These are phyloP conservation scores for Plectus sambesii DNA, from an alignment of 1,140 invertebrate species.

Conservation along the genomic window DNA sequence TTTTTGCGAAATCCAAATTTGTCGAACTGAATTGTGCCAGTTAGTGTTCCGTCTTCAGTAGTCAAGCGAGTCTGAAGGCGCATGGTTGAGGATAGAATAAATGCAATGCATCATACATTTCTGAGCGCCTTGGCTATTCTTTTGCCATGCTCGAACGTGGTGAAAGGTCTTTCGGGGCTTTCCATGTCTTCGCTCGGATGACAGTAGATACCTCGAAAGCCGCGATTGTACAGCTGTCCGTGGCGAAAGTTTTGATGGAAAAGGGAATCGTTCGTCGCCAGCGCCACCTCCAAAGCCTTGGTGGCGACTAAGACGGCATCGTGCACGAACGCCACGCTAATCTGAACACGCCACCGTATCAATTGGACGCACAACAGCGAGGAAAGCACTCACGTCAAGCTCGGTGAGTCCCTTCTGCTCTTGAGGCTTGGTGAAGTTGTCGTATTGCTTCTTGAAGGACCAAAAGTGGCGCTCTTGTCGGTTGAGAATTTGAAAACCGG, in stretches of 20 bases:
- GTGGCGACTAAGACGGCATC: constrained; percentile 41
- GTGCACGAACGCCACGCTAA: constrained; percentile 39
- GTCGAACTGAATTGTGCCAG: constrained; percentile 42
- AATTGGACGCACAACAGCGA: no score
- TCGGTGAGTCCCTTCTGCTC: constrained; percentile 20
- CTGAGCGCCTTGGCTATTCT: constrained; percentile 31
- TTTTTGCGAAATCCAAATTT: constrained; percentile 37
- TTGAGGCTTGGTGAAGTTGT: constrained; percentile 11
- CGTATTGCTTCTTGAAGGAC: constrained; percentile 19
- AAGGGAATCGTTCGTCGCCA: constrained; percentile 38
- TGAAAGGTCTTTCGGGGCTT: constrained; percentile 39
- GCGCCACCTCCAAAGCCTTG: constrained; percentile 32
- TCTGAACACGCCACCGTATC: no score
- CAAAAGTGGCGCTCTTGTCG: constrained; percentile 23
- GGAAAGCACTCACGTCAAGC: constrained; percentile 23
- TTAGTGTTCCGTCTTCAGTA: constrained; percentile 33
- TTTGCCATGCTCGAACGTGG: constrained; percentile 41
- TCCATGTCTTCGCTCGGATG: constrained; percentile 31
- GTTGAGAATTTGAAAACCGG: constrained; percentile 46
- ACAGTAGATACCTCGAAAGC: constrained; percentile 39
- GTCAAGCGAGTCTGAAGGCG: constrained; percentile 30
- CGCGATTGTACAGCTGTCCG: constrained; percentile 38
- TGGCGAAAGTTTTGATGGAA: constrained; percentile 44
- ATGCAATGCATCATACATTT: constrained; percentile 15
- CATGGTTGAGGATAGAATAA: no score